phyloP scores from a whole-genome alignment of 2,113 vertebrate species.

The Thomomys bottae region DNA sequence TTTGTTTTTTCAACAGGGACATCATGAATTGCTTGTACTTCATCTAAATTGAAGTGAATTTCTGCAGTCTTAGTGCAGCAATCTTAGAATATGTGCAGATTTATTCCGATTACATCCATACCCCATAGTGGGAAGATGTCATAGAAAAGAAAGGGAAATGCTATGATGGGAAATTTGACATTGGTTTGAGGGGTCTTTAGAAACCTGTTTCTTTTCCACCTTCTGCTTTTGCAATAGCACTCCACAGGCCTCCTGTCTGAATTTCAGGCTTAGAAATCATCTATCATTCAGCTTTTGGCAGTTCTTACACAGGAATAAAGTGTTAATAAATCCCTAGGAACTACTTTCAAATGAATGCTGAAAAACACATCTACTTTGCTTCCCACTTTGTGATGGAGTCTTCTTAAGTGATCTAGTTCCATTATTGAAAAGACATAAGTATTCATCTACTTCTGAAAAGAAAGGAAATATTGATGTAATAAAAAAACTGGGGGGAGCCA shows the following conservation, averaged over 20 bases:
- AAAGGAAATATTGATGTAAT: conserved; percentile 11
- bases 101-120: conserved; percentile 44
- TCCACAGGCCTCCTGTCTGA: background rate
- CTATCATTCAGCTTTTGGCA: conserved; percentile 10
- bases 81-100: conserved; percentile 47
- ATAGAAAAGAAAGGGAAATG: conserved; percentile 20
- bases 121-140: background rate
- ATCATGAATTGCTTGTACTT: conserved; percentile 47
- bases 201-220: conserved; percentile 38
- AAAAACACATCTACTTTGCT: conserved; percentile 3
- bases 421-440: conserved; percentile 44
- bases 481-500: background rate
- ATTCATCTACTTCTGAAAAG: conserved; percentile 42
- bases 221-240: background rate
- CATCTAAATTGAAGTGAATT: conserved; percentile 60
- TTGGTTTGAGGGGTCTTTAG: conserved; percentile 12
- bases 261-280: conserved; percentile 49
- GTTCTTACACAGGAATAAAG: background rate
- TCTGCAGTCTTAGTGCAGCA: conserved; percentile 18
- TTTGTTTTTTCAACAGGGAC: conserved; percentile 14
- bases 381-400: background rate
- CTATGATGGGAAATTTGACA: background rate
- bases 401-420: conserved; percentile 13
- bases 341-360: conserved; percentile 15
- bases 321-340: conserved; percentile 10